Evolutionary conservation across 2,888 invertebrate genomes (phyloP).

Genomic region (Oscheius myriophilus): DNA sequence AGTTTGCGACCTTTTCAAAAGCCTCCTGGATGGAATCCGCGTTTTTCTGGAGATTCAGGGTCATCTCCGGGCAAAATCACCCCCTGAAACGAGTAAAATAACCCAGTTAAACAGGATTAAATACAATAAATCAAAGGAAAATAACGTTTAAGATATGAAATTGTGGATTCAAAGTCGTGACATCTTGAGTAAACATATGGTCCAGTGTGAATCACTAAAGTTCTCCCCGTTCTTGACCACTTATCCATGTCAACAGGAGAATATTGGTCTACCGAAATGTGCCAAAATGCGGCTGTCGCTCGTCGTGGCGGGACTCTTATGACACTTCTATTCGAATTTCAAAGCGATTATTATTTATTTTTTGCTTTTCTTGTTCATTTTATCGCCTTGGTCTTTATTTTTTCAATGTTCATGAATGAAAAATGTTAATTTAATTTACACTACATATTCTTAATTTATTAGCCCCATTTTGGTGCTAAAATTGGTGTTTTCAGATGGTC

Average conservation of each 20-base stretch:
- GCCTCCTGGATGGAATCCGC: constrained; percentile 47
- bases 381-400: too few species aligned
- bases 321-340: constrained; percentile 1
- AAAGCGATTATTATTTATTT: neutral
- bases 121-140: too few species aligned
- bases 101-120: neutral
- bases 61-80: constrained; percentile 40
- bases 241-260: neutral
- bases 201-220: constrained; percentile 1
- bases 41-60: constrained; percentile 59
- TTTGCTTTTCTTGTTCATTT: too few species aligned
- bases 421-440: too few species aligned
- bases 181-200: constrained; percentile 2
- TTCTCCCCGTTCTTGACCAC: neutral
- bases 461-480: too few species aligned
- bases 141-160: neutral
- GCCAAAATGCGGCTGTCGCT: neutral
- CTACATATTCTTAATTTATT: too few species aligned
- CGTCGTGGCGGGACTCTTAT: neutral
- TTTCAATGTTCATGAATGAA: too few species aligned
- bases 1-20: constrained; percentile 48
- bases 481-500: constrained; percentile 5
- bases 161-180: neutral
- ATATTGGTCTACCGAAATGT: neutral
- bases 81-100: neutral